A percentile compares a stretch with the other conserved stretches of the same genome.
Evolutionary conservation across 2,888 invertebrate species (phyloP).

Genomic region (Rutpela maculata): DNA sequence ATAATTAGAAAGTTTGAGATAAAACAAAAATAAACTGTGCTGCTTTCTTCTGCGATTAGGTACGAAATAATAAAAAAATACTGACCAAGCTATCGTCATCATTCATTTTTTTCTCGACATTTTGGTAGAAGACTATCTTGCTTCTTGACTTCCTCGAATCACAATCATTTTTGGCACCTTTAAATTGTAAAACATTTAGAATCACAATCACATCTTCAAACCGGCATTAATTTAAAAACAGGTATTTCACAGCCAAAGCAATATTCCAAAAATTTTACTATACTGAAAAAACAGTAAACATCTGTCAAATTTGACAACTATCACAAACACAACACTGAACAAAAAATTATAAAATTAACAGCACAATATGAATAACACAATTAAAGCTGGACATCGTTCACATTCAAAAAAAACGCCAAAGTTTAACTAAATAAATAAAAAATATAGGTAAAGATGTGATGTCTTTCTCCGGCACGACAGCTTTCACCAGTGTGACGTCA

Average conservation of each 20-base stretch:
- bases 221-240: background rate
- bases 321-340: constrained; percentile 29
- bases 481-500: constrained; percentile 67
- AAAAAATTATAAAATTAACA: background rate
- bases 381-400: background rate
- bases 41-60: background rate
- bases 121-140: constrained; percentile 68
- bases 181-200: constrained; percentile 2
- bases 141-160: constrained; percentile 30
- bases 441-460: constrained; percentile 39
- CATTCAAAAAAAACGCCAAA: background rate
- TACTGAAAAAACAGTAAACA: constrained; percentile 52
- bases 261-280: constrained; percentile 1
- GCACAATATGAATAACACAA: constrained; percentile 23
- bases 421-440: constrained; percentile 46
- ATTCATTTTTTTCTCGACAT: constrained; percentile 84
- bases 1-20: background rate
- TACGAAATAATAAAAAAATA: constrained; percentile 62
- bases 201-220: background rate
- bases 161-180: background rate
- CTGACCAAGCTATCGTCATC: constrained; percentile 84
- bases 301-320: constrained; percentile 56
- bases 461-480: constrained; percentile 57
- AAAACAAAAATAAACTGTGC: background rate
- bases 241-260: background rate